Base-by-base conservation (phyloP, 1,140 invertebrate species). In the Chelonus insularis region DNA sequence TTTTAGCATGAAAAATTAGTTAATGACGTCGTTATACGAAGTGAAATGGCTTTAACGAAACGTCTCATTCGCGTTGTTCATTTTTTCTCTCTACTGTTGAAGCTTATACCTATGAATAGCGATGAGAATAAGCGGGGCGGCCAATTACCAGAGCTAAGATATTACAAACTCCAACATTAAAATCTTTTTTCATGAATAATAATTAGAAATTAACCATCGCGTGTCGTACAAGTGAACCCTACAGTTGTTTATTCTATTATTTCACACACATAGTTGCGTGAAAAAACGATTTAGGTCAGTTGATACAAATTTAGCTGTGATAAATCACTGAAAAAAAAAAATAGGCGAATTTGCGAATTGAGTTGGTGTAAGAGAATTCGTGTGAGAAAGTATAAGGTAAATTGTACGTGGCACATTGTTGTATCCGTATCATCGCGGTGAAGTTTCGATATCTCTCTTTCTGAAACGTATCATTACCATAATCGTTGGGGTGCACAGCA, bases 21-120 rank as follows among this genome's bases (percentile, higher is more conserved):
- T 76, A 77, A 78, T 79, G 77, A 76, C 73, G 64, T 75, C 72
- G 76, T 79, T 76, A 78, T 76, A 66, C 72, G 69, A 68, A 65
- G 69, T 64, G 67, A 65, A 65, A 65, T 54, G 52, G 65, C 62
- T 66, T 69, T 72, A 77, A 75, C 70, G 68, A 76, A 77, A 67
- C 67, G 60, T 68, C 21, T 18, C n/a, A 5, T 45, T 45, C 9
- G 8, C 12, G 2, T 48, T 36, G 14, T 55, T 36, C n/a, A 20
- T 12, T 34, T 37, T 16, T 37, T 8, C 4, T 36, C 37, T 16
- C 4, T 18, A 4, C 23, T 39, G 11, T 21, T 9, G 14, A 4
- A 12, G 39, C 9, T 11, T 37, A 55, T 36, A 48, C 5, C 62
- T 74, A 79, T 79, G 77, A 79, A 78, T 78, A 79, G 69, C 72